Percentiles rank a stretch among this genome's conserved stretches.
Conservation (phyloP, 2,888 invertebrate species). For the Parelbella ahira region DNA sequence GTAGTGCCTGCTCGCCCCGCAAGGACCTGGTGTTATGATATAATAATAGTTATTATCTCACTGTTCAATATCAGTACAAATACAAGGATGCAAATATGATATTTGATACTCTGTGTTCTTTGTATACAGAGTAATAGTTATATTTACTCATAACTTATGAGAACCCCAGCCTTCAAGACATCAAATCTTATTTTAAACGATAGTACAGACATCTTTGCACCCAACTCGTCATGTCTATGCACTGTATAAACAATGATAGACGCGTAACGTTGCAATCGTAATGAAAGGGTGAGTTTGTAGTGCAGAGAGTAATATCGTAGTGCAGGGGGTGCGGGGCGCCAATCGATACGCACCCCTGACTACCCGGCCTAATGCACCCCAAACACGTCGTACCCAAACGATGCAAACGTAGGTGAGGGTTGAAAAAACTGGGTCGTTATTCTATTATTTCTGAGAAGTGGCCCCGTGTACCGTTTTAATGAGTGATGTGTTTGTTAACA, state of each 20-base stretch:
- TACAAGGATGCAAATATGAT: too few relatives aligned
- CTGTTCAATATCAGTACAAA: too few relatives aligned
- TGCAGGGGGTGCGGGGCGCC: conserved; percentile 48
- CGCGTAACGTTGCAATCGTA: conserved; percentile 57
- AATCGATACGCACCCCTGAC: conserved; percentile 74
- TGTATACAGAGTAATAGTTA: too few relatives aligned
- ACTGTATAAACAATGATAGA: conserved; percentile 30
- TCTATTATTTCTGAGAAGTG: conserved; percentile 16
- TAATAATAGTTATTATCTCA: too few relatives aligned
- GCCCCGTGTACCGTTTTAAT: background rate
- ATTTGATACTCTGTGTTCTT: too few relatives aligned
- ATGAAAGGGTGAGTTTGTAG: conserved; percentile 57
- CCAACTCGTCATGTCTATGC: conserved; percentile 16
- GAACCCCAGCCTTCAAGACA: too few relatives aligned
- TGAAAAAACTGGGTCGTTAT: conserved; percentile 30
- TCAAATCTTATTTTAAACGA: too few relatives aligned
- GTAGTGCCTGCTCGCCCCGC: too few relatives aligned
- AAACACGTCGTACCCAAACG: conserved; percentile 36
- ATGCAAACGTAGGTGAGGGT: conserved; percentile 31
- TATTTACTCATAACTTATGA: too few relatives aligned
- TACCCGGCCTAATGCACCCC: conserved; percentile 67
- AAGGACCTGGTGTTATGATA: too few relatives aligned
- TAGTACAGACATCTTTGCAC: background rate
- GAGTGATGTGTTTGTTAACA: too few relatives aligned
- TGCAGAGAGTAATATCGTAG: conserved; percentile 57